Base-by-base conservation (phyloP, 2,797 vertebrate genomes). In the Helarctos malayanus region DNA sequence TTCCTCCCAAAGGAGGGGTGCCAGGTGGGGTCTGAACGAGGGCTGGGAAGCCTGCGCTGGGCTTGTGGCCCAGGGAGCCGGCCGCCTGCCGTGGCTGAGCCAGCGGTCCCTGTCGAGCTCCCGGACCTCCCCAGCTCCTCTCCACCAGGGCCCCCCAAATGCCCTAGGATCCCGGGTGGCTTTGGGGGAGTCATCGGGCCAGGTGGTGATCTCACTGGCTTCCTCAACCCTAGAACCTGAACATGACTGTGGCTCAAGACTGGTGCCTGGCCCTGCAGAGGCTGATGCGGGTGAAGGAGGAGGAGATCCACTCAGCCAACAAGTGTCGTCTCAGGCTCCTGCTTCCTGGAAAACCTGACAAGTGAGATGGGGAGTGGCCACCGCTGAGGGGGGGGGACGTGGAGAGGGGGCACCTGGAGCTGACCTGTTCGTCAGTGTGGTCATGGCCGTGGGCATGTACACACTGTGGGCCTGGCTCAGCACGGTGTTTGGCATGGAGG, bases 241-340 rank as follows among this genome's bases (percentile, higher is more conserved):
- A 99, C 99, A 99, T 99, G 98, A 99, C 99, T 0, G 99, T 99
- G 97, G 99, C 99, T 4, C 99, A 99, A 96, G 99, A 99, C 98
- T 99, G 99, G 99, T 99, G 99, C 98, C 98, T 99, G 98, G 99
- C 99, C 23, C 99, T 99, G 96, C 99, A 99, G 99, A 99, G 99
- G 97, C 99, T 99, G 94, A 99, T 99, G 98, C 99, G 99, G 90
- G 99, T 99, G 96, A 99, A 99, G 98, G 99, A 99, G 95, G 99
- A 99, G 89, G 99, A 99, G 98, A 99, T 99, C 98, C 99, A 99
- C 97, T 99, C 99, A 0, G 99, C 99, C 96, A 99, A 99, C 99
- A 99, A 99, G 98, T 99, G 99, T 97, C 99, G 99, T 80, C 99
- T 99, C 89, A 99, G 99, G 49, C 99, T 99, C 76, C 99, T 99